phyloP scores from a whole-genome alignment of 2,888 invertebrate genomes.

The Tiliacea aurago region DNA sequence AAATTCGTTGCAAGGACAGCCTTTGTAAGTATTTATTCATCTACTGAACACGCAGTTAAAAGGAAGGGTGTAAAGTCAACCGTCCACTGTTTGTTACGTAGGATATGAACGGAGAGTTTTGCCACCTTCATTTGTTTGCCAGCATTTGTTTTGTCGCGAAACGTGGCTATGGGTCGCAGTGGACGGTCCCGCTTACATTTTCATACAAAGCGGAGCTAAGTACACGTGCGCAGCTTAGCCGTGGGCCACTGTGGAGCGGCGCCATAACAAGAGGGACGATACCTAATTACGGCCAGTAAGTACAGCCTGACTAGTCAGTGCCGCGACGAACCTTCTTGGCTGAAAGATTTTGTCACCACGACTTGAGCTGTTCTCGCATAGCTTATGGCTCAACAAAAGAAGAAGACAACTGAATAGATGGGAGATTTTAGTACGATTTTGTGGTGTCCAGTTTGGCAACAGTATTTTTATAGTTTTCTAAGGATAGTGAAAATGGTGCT shows the following conservation, averaged over 20 bases:
- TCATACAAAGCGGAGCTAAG: no score
- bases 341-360: background rate
- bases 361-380: background rate
- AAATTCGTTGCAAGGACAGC: slow-evolving; percentile 65
- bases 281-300: background rate
- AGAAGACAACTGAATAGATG: background rate
- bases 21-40: slow-evolving; percentile 63
- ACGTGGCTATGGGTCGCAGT: background rate
- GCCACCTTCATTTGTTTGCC: background rate
- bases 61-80: background rate
- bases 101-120: background rate
- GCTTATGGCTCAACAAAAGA: background rate
- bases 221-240: no score
- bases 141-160: background rate
- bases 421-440: background rate
- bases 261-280: background rate
- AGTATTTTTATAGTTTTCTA: background rate
- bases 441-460: background rate
- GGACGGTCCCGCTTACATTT: no score
- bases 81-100: background rate
- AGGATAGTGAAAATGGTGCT: background rate
- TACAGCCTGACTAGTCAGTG: background rate
- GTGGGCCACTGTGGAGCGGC: no score
- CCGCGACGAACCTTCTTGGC: background rate
- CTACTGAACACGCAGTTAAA: background rate